phyloP scores from a whole-genome alignment of 2,797 vertebrate species.

The Chaetodon trifasciatus region DNA sequence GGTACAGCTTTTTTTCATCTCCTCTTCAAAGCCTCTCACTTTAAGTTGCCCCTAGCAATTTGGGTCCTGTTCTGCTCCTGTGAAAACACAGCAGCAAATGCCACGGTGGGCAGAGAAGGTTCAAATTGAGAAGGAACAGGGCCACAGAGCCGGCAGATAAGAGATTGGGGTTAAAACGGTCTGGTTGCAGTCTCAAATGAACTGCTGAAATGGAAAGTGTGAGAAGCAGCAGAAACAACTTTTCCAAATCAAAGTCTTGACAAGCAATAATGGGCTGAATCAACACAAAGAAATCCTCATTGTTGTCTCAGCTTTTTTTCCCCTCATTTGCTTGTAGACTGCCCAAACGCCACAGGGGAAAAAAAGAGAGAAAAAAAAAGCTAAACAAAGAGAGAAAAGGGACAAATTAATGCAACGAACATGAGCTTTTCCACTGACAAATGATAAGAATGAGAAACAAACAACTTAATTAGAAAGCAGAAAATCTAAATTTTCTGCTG shows the following conservation, averaged over 20 bases:
- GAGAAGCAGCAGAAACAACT: conserved; percentile 46
- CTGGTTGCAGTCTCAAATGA: conserved; percentile 50
- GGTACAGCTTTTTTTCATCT: conserved; percentile 67
- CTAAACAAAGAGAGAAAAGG: conserved; percentile 36
- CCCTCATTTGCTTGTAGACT: conserved; percentile 39
- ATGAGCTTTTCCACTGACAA: conserved; percentile 57
- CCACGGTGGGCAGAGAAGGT: conserved; percentile 29
- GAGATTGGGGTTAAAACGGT: conserved; percentile 52
- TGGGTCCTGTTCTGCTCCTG: conserved; percentile 61
- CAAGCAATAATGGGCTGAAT: conserved; percentile 57
- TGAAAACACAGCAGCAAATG: conserved; percentile 65
- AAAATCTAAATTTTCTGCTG: not conserved
- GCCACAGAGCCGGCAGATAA: conserved; percentile 66
- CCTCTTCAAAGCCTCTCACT: conserved; percentile 76
- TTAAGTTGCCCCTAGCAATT: conserved; percentile 76
- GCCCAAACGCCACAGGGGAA: conserved; percentile 36
- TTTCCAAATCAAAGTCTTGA: conserved; percentile 58
- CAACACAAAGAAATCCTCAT: conserved; percentile 64
- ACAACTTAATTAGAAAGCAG: not conserved
- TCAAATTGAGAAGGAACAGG: conserved; percentile 56
- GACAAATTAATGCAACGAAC: conserved; percentile 34
- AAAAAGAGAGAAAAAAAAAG: conserved; percentile 35
- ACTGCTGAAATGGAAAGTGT: conserved; percentile 58
- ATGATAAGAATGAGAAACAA: conserved; percentile 15
- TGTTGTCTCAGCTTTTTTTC: conserved; percentile 53